Evolutionary conservation across 2,797 vertebrate genomes (phyloP), one percentile per base, ranked within the genome.

Genomic region (Rhincodon typus): DNA sequence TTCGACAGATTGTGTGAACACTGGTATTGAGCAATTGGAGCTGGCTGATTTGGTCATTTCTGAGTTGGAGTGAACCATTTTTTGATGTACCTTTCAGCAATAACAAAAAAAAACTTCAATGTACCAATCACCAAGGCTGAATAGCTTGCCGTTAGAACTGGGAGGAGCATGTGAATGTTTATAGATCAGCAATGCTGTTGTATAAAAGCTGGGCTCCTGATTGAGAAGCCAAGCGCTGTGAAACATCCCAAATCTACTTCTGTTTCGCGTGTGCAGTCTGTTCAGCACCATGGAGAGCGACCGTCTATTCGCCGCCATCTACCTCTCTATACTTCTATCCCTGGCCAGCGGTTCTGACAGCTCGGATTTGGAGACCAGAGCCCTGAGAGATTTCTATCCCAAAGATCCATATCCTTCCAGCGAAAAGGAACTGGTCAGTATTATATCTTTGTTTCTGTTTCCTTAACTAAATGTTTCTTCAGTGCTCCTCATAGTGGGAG

Each of bases 361-460:
- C 62, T 97, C 97, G 38, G 97, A 98, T 90, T 96, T 98, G 96
- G 98, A 97, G 96, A 97, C 97, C 95, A 97, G 98, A 97, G 98
- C 98, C 4, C 96, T 98, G 96, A 97, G 97, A 94, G 97, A 98
- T 96, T 98, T 98, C 96, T 98, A 98, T 96, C 98, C 97, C 0
- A 98, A 98, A 97, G 98, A 98, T 96, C 97, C 97, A 3, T 98
- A 98, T 96, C 96, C 98, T 96, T 98, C 98, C 96, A 98, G 97
- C 82, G 98, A 98, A 96, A 98, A 98, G 96, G 97, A 98, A 96
- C 97, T 98, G 97, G 98, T 98, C 96, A 98, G 98, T 96, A 4
- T 67, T 23, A 77, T 77, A 0, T 15, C 13, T 0, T 13, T 34
- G 8, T 15, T 77, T 82, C 42, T 84, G 1, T 42, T 84, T 19